These are phyloP conservation scores for Achlya flavicornis DNA, from an alignment of 2,888 invertebrate species.

Conservation along the genomic window DNA sequence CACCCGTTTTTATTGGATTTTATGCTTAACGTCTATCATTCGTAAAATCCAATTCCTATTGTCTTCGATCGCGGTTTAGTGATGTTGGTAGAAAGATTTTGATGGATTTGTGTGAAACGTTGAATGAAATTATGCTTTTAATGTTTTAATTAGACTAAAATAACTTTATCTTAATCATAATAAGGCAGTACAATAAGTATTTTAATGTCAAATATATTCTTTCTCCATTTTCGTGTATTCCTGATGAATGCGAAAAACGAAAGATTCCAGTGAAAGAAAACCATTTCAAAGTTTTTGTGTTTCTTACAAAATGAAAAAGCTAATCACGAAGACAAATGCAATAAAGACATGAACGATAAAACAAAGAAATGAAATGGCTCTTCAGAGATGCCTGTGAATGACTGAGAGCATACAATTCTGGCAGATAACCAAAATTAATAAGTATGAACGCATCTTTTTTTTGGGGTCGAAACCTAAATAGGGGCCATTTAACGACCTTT, in stretches of 20 bases:
- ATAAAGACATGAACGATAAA: constrained; percentile 14
- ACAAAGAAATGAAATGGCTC: constrained; percentile 22
- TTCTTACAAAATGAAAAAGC: constrained; percentile 19
- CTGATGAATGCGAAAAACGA: background rate
- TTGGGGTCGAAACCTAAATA: background rate
- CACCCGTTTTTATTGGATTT: constrained; percentile 30
- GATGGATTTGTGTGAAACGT: background rate
- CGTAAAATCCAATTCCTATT: constrained; percentile 24
- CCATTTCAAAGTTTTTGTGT: background rate
- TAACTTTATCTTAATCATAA: background rate
- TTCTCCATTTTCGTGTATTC: too few species aligned
- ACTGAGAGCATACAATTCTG: constrained; percentile 19
- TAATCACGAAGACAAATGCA: constrained; percentile 22
- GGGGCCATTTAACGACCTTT: constrained; percentile 10
- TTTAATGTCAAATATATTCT: too few species aligned
- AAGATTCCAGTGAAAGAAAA: background rate
- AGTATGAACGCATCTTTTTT: constrained; percentile 23
- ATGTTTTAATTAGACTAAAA: background rate
- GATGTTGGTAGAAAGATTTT: background rate
- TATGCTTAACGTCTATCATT: constrained; percentile 32
- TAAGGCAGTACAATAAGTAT: too few species aligned
- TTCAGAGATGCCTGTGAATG: constrained; percentile 19
- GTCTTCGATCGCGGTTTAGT: constrained; percentile 9
- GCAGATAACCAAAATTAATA: constrained; percentile 29
- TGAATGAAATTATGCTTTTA: background rate